These are phyloP conservation scores for Pogona vitticeps DNA, from an alignment of 2,113 vertebrate species.

Conservation along the genomic window DNA sequence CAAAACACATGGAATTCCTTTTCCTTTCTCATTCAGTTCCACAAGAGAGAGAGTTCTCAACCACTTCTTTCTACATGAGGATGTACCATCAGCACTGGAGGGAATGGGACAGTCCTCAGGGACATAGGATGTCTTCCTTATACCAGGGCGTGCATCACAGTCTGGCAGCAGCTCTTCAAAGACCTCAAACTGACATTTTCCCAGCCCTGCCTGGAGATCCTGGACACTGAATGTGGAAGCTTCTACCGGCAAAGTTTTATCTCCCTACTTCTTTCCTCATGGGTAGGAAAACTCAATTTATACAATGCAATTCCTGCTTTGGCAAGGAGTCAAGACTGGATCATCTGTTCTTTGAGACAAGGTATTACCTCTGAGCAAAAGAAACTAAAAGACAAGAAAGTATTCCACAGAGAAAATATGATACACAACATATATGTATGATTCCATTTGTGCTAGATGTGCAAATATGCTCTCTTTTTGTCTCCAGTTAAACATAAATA, in stretches of 20 bases:
- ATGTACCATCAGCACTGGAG: background rate
- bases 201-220: too few species aligned
- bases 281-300: background rate
- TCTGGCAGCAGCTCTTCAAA: too few species aligned
- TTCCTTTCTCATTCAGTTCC: too few species aligned
- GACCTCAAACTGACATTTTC: too few species aligned
- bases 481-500: background rate
- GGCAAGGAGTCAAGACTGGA: background rate
- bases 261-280: too few species aligned
- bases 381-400: background rate
- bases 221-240: too few species aligned
- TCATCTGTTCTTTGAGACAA: rapidly evolving
- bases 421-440: background rate
- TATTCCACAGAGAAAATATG: background rate
- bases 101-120: background rate
- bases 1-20: background rate
- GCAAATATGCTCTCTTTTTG: background rate
- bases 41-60: background rate
- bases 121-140: too few species aligned
- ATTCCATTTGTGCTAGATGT: background rate
- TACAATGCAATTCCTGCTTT: background rate
- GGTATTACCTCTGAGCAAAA: background rate
- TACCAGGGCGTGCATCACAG: too few species aligned
- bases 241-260: too few species aligned
- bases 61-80: background rate